phyloP scores from a whole-genome alignment of 2,888 invertebrate species.

The Trileptium ribeirensis region DNA sequence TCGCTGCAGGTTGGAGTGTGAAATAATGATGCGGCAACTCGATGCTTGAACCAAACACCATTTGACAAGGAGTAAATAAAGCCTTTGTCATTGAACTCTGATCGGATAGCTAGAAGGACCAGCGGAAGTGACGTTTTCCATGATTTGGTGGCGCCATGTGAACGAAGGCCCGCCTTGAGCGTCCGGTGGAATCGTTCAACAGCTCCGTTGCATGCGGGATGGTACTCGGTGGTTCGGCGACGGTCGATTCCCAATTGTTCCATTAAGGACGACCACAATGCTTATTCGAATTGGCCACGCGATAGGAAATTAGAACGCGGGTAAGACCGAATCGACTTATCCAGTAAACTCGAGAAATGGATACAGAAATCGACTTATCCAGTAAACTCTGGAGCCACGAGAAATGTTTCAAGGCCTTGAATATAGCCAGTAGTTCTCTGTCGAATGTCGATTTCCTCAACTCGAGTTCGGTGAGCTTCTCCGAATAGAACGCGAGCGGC shows the following conservation, averaged over 20 bases:
- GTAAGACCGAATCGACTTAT: not conserved
- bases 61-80: no score
- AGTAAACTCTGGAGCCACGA: not conserved
- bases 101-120: no score
- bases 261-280: not conserved
- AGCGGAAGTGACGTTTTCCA: no score
- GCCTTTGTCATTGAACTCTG: no score
- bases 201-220: not conserved
- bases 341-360: not conserved
- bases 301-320: not conserved
- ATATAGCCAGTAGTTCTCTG: not conserved
- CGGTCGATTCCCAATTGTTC: not conserved
- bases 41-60: no score
- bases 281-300: not conserved
- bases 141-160: no score
- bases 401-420: not conserved
- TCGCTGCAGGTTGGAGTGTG: no score
- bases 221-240: not conserved
- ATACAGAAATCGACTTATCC: not conserved
- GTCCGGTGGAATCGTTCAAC: not conserved
- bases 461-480: conserved; percentile 1
- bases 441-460: not conserved
- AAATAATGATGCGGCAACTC: no score
- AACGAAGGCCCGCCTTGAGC: no score
- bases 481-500: conserved; percentile 7